Evolutionary conservation across 2,888 invertebrate genomes (phyloP), one percentile per base, ranked within the genome.

Genomic region (Paralinhomoeus sp.): DNA sequence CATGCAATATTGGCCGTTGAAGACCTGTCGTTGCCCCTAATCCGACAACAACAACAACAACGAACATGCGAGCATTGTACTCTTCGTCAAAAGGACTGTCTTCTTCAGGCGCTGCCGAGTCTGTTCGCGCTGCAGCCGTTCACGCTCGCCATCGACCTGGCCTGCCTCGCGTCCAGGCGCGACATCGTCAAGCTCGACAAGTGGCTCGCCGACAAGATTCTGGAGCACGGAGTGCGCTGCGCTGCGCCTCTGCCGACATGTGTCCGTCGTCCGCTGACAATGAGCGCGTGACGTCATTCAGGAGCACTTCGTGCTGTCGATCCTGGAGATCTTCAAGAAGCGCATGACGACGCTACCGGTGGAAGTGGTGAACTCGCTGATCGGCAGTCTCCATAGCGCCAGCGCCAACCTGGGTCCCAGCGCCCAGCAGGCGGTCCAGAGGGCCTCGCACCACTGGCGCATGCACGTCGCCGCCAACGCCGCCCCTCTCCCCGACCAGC

Each of bases 161-260:
- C 97, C 0, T 97, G 93, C 63, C 68, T 99, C 49, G 97, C 97
- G 0, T 91, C 93, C 0, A 71, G 93, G 42, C 72, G 93, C 45
- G 97, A 93, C 63, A 97, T 91, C 64, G 71, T 97, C 15, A 97
- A 97, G 62, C 68, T 97, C 21, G 97, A 99, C 64, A 97, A 97
- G 64, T 99, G 97, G 93, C 68, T 97, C 15, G 77, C 81, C 1
- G 97, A 99, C 62, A 93, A 97, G 68, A 82, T 93, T 48, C 71
- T 80, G 49, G 91, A 91, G 57, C 85, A 91, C 63, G 87, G 87
- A 20, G 91, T 67, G 27, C 40, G 7, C 7, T 31, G 9, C 31
- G 31, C 31, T 7, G 31, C 31, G 9, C 9, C 31, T 31, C 15
- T 7, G 9, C 31, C 15, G 9, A 31, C 9, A 31, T 31, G 9